Conservation (phyloP, 2,113 vertebrate species). For the Brienomyrus longianalis region DNA sequence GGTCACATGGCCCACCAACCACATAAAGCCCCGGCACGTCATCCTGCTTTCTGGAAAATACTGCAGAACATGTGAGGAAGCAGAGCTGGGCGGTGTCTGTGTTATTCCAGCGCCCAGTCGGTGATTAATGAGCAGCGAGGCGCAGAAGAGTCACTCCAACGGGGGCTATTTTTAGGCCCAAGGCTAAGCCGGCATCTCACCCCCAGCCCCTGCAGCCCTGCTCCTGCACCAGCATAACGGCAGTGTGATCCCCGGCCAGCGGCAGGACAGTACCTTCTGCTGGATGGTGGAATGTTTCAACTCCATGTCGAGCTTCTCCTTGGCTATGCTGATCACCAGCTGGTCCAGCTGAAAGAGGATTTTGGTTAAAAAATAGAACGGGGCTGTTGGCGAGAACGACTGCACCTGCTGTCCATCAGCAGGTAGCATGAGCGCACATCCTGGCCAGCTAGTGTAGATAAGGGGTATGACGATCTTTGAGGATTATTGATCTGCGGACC, state of each 20-base stretch:
- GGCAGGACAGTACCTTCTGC: slow-evolving; percentile 75
- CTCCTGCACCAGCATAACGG: not conserved
- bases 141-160: not conserved
- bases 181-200: not conserved
- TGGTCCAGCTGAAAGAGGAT: slow-evolving; percentile 79
- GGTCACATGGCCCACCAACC: not conserved
- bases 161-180: not conserved
- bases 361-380: not conserved
- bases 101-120: not conserved
- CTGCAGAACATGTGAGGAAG: not conserved
- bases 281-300: slow-evolving; percentile 96
- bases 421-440: not conserved
- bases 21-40: not conserved
- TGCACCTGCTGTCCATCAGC: not conserved
- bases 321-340: slow-evolving; percentile 85
- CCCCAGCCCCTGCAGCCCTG: not conserved
- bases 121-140: slow-evolving; percentile 7
- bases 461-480: not conserved
- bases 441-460: not conserved
- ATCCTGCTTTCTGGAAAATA: not conserved
- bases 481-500: not conserved
- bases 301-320: slow-evolving; percentile 95
- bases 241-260: not conserved
- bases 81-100: not conserved
- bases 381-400: not conserved